phyloP scores from a whole-genome alignment of 2,888 invertebrate species.

The Uloborus plumipes region DNA sequence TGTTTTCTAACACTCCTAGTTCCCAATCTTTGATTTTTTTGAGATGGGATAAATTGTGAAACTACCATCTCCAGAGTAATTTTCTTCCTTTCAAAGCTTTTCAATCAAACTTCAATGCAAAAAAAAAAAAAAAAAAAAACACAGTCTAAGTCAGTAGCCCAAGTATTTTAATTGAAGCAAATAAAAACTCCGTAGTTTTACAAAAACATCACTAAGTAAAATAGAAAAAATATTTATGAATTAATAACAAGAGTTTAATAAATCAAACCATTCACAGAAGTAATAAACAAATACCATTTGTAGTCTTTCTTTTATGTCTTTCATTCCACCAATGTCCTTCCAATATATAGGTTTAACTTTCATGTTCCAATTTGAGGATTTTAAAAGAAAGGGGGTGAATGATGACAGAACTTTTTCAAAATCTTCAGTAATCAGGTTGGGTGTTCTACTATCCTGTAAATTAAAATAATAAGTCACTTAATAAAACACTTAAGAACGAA shows the following conservation, averaged over 20 bases:
- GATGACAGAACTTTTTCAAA: constrained; percentile 70
- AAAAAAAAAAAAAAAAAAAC: no score
- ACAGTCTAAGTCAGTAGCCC: no score
- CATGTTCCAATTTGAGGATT: constrained; percentile 73
- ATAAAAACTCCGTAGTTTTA: background rate
- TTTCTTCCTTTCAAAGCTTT: no score
- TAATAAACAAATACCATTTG: constrained; percentile 70
- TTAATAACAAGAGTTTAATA: background rate
- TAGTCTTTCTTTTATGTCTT: constrained; percentile 74
- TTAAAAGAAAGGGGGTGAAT: constrained; percentile 73
- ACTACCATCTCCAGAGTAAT: no score
- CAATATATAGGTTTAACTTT: constrained; percentile 72
- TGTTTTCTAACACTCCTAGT: no score
- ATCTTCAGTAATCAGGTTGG: constrained; percentile 67
- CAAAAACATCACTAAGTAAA: background rate
- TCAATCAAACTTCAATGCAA: no score
- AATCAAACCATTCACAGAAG: background rate
- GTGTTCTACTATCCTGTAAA: no score
- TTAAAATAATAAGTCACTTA: no score
- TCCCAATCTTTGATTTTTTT: no score
- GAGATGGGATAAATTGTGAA: no score
- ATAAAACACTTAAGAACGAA: background rate
- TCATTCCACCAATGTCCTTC: constrained; percentile 76
- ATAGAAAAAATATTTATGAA: background rate
- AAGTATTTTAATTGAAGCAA: no score